Evolutionary conservation across 2,888 invertebrate genomes (phyloP).

Genomic region (Sminthurides aquaticus): DNA sequence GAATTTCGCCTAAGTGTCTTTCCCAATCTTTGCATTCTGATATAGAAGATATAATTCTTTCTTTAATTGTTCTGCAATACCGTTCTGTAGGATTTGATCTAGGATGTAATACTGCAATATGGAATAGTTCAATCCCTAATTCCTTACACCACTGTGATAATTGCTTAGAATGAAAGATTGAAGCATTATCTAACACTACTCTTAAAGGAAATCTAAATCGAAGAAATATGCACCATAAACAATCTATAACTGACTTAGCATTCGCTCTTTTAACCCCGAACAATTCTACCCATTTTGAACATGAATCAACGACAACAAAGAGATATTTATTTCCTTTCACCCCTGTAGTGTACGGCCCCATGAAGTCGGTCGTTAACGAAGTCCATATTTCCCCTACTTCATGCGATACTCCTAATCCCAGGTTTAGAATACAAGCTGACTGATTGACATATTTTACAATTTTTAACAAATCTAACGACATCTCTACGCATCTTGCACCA

Average conservation of each 20-base stretch:
- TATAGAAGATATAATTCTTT: slow-evolving; percentile 19
- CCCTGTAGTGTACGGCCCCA: slow-evolving; percentile 27
- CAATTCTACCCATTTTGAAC: slow-evolving; percentile 27
- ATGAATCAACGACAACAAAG: slow-evolving; percentile 19
- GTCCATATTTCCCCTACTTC: slow-evolving; percentile 14
- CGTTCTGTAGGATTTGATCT: slow-evolving; percentile 28
- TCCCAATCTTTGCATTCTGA: slow-evolving; percentile 25
- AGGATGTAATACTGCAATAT: slow-evolving; percentile 24
- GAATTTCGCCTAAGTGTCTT: slow-evolving; percentile 17
- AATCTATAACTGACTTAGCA: slow-evolving; percentile 14
- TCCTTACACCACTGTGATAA: slow-evolving; percentile 13
- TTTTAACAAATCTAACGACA: slow-evolving; percentile 18
- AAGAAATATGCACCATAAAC: slow-evolving; percentile 17
- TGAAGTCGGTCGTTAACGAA: slow-evolving; percentile 21
- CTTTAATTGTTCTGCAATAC: slow-evolving; percentile 21
- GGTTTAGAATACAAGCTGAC: slow-evolving; percentile 8
- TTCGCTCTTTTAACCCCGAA: slow-evolving; percentile 14
- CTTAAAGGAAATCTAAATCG: slow-evolving; percentile 19
- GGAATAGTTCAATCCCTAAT: slow-evolving; percentile 18
- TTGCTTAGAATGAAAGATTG: slow-evolving; percentile 17
- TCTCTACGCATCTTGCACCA: slow-evolving; percentile 28
- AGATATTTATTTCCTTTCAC: slow-evolving; percentile 14
- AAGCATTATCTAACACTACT: slow-evolving; percentile 23
- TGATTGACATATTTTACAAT: slow-evolving; percentile 24
- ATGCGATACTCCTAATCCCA: background rate